Percentiles rank a stretch among this genome's conserved stretches.
Conservation (phyloP, 2,797 vertebrate genomes). For the Bradypodion pumilum region DNA sequence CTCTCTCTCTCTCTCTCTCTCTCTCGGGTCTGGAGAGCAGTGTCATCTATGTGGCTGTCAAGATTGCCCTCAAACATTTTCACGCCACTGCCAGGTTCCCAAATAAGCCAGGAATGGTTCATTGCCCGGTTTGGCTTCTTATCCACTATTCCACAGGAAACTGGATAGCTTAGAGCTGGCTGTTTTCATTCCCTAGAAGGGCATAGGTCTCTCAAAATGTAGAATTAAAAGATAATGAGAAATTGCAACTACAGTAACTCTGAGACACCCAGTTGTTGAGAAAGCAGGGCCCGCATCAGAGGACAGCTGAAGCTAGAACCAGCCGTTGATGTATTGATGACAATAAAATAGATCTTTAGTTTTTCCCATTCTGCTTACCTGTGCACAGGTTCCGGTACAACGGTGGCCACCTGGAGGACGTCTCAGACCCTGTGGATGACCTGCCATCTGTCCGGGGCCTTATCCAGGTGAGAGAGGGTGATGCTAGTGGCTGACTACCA, state of each 20-base stretch:
- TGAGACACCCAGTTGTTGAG: not conserved
- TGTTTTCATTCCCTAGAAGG: not conserved
- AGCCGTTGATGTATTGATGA: too few species aligned
- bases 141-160: not conserved
- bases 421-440: conserved; percentile 68
- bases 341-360: not conserved
- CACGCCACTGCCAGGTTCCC: not conserved
- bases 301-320: not conserved
- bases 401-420: conserved; percentile 72
- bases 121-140: too few species aligned
- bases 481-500: not conserved
- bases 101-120: too few species aligned
- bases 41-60: not conserved
- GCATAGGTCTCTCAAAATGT: not conserved
- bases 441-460: conserved; percentile 77
- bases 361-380: conserved; percentile 4
- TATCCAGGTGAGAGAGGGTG: conserved; percentile 72
- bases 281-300: not conserved
- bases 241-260: not conserved
- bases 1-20: not conserved
- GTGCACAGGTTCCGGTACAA: conserved; percentile 75
- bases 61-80: not conserved
- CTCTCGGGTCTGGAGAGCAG: too few species aligned
- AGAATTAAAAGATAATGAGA: not conserved
- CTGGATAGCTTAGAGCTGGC: not conserved